Base-by-base conservation (phyloP, 2,888 invertebrate species). In the Phaonia tiefii region DNA sequence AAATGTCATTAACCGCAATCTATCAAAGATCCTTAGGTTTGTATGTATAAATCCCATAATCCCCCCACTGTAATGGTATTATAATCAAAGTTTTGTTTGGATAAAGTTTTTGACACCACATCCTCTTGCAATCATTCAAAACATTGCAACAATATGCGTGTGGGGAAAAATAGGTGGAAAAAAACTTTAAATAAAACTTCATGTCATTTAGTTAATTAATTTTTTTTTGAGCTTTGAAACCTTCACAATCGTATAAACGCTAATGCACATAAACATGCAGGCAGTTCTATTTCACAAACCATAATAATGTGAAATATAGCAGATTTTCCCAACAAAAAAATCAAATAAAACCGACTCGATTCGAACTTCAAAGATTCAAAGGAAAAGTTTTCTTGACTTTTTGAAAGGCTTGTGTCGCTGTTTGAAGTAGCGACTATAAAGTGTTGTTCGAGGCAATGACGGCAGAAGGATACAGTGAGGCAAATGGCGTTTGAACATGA, bases 201-300 rank as follows among this genome's bases (percentile, higher is more conserved):
- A 82, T 83, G 83, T 82, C 83, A 84, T 84, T 84, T 83, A 79
- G 84, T 80, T 83, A 85, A 85, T 85, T 85, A 83, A 84, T 79
- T 83, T 83, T 80, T 56, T 65, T 37, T n/a, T n/a, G n/a, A n/a
- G n/a, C n/a, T n/a, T n/a, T 5, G 8, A 31, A 31, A 31, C 31
- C 3, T 31, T 31, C 31, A 8, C 31, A 31, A 31, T 31, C 31
- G 8, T 31, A 31, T 8, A 31, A 8, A 31, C 31, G 31, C n/a
- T n/a, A n/a, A n/a, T n/a, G n/a, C n/a, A 2, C 10, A 60, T n/a
- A 56, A 7, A 37, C 37, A 60, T 37, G 5, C 37, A 37, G 10
- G 26, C 39, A 60, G 7, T 2, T 15, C 31, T 13, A 63, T 42
- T 31, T 31, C 20, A 63, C 11, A 1, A 4, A 39, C 54, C 20